Evolutionary conservation across 2,113 vertebrate species (phyloP).

Genomic region (Phycodurus eques): DNA sequence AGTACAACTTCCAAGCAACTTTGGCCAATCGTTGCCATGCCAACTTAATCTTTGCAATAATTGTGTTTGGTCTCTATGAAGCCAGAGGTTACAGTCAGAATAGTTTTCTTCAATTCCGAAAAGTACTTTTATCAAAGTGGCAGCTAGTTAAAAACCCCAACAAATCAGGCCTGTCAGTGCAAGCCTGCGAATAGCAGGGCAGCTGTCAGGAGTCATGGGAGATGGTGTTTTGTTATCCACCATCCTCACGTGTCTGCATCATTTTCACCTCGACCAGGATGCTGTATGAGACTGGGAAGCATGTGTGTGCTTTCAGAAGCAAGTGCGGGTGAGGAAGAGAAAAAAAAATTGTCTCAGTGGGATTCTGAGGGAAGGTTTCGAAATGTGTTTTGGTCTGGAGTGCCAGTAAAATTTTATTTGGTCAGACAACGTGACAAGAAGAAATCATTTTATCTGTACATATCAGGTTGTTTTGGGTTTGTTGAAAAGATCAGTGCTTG

Average conservation of each 20-base stretch:
- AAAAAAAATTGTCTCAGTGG: conserved; percentile 45
- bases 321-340: conserved; percentile 53
- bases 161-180: conserved; percentile 41
- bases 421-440: conserved; percentile 40
- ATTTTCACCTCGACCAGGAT: conserved; percentile 55
- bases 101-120: conserved; percentile 35
- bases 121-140: conserved; percentile 46
- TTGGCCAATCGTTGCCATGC: conserved; percentile 13
- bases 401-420: conserved; percentile 40
- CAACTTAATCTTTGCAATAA: conserved; percentile 33
- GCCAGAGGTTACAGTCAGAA: conserved; percentile 33
- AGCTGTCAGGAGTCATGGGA: conserved; percentile 34
- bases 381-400: conserved; percentile 44
- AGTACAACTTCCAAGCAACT: conserved; percentile 18
- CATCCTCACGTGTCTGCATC: conserved; percentile 56
- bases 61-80: conserved; percentile 32
- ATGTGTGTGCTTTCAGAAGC: conserved; percentile 35
- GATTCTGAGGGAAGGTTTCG: conserved; percentile 49
- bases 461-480: background rate
- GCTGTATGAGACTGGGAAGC: conserved; percentile 29
- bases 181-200: conserved; percentile 47
- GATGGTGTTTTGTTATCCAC: conserved; percentile 31
- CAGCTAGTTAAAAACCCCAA: conserved; percentile 26
- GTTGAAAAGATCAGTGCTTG: too few relatives aligned
- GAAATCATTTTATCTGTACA: conserved; percentile 5